These are phyloP conservation scores for Pentamera pediparva DNA, from an alignment of 53 echinoderm and acorn worm species.

Conservation along the genomic window DNA sequence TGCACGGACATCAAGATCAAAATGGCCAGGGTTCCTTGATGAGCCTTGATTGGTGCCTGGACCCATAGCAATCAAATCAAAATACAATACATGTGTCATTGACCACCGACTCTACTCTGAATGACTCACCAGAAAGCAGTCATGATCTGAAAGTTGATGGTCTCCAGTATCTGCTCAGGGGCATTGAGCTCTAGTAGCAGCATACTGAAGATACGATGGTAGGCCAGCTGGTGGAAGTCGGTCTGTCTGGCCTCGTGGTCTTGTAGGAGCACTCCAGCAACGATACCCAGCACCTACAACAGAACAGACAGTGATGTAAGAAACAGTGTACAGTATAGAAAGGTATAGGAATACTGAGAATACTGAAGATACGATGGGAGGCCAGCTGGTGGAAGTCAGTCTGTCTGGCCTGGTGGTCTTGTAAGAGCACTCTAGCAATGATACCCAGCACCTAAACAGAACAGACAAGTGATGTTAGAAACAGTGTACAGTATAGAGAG, in stretches of 20 bases:
- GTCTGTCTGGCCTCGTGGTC: slow-evolving; percentile 93
- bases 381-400: slow-evolving; percentile 97
- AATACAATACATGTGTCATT: not conserved
- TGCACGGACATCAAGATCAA: no score
- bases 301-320: not conserved
- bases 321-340: not conserved
- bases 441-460: slow-evolving; percentile 83
- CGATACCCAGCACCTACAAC: slow-evolving; percentile 86
- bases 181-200: slow-evolving; percentile 97
- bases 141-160: slow-evolving; percentile 99
- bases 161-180: slow-evolving; percentile 94
- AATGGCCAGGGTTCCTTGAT: no score
- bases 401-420: slow-evolving; percentile 91
- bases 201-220: slow-evolving; percentile 99
- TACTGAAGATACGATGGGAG: slow-evolving; percentile 98
- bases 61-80: no score
- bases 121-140: slow-evolving; percentile 89
- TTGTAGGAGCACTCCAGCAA: slow-evolving; percentile 95
- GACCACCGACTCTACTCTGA: no score
- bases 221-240: slow-evolving; percentile 95
- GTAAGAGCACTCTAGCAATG: slow-evolving; percentile 92
- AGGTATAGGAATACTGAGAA: slow-evolving; percentile 43
- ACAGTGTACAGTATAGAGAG: not conserved
- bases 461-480: not conserved
- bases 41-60: no score